Base-by-base conservation (phyloP, 2,888 invertebrate species). In the Troilus luridus region DNA sequence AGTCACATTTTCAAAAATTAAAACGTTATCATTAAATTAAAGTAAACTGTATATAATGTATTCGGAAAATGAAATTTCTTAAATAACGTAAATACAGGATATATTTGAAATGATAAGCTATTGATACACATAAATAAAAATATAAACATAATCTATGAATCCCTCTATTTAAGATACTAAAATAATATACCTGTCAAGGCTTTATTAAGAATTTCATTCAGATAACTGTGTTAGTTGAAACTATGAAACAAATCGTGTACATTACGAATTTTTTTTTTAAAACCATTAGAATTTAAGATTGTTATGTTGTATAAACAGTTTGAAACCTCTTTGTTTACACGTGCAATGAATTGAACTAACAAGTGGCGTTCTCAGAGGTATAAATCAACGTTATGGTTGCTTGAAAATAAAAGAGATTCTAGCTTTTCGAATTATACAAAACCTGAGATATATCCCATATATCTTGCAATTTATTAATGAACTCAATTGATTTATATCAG, bases 291-390 rank as follows among this genome's bases (percentile, higher is more conserved):
- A 77, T 17, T 77, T 17, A 41, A 67, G 8, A 6, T 17, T 41
- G 72, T 77, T 77, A 9, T 14, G 72, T 17, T 41, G 17, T 41
- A 19, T 77, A 77, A 77, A 41, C 72, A 77, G 8, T 77, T 77
- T 77, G 72, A 27, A 77, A 77, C 72, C 72, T 77, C 7, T 41
- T 77, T 77, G 72, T 77, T 77, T 77, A 77, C 72, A 77, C 19
- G 17, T 77, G 27, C 5, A 19, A 5, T 41, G 6, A 77, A 41
- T 77, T 41, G 24, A 67, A 67, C 67, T 27, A 67, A 67, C 24
- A 12, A 24, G 24, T 24, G 14, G 67, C 5, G 14, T 12, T 3
- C 72, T 41, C 27, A 77, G 72, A 77, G 72, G 41, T 77, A 77
- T 27, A 77, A 77, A 77, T 41, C 17, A 17, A 41, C 17, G 11